Evolutionary conservation across 2,113 vertebrate species (phyloP).

Genomic region (Misgurnus anguillicaudatus): DNA sequence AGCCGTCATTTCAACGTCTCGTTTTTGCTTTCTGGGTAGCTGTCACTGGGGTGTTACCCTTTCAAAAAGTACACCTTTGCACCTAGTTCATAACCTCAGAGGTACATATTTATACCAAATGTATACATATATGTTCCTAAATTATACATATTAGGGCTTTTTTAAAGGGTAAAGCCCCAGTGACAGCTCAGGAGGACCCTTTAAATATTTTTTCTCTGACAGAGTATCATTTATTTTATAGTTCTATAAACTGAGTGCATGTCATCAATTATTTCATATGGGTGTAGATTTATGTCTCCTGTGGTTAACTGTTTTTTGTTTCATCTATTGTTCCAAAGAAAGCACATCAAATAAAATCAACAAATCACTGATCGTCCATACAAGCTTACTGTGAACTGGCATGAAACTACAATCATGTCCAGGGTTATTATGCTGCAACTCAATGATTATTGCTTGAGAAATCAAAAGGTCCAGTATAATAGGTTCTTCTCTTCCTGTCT

Average conservation of each 20-base stretch:
- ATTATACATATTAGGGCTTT: too few relatives aligned
- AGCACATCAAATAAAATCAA: background rate
- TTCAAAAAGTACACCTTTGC: too few relatives aligned
- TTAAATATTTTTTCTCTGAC: too few relatives aligned
- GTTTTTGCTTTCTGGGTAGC: too few relatives aligned
- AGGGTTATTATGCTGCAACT: background rate
- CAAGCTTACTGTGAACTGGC: background rate
- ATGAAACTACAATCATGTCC: background rate
- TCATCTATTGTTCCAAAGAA: background rate
- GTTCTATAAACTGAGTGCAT: background rate
- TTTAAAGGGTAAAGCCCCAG: too few relatives aligned
- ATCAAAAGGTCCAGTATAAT: conserved; percentile 27
- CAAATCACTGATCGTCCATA: background rate
- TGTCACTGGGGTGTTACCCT: too few relatives aligned
- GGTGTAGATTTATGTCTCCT: too few relatives aligned
- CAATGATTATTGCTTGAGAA: conserved; percentile 4
- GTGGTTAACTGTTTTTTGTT: background rate
- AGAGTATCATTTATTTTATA: background rate
- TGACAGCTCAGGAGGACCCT: too few relatives aligned
- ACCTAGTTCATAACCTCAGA: too few relatives aligned
- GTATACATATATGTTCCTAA: too few relatives aligned
- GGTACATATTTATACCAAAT: too few relatives aligned
- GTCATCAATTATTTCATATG: background rate
- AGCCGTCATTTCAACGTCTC: too few relatives aligned
- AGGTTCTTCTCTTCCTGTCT: conserved; percentile 29